Conservation (phyloP, 1,140 invertebrate species). For the Tetragnatha versicolor region DNA sequence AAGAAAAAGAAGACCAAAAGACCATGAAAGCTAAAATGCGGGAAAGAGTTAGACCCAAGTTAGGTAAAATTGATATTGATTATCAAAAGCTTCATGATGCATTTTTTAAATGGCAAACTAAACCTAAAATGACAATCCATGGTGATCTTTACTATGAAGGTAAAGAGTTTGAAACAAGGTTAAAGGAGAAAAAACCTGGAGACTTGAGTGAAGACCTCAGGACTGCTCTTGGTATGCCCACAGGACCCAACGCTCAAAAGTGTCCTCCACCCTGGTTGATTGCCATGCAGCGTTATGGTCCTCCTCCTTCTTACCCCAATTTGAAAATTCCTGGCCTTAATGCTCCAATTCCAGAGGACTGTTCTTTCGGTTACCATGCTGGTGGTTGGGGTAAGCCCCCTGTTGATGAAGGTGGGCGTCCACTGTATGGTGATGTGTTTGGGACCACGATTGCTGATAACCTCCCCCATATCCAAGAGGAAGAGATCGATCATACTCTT, state of each 20-base stretch:
- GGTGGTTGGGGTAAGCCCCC: slow-evolving; percentile 99
- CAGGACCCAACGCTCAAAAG: slow-evolving; percentile 76
- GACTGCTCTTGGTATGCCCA: slow-evolving; percentile 97
- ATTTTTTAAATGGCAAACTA: slow-evolving; percentile 99
- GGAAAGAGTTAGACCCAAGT: slow-evolving; percentile 93
- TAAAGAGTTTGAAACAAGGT: slow-evolving; percentile 98
- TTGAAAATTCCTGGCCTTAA: slow-evolving; percentile 95
- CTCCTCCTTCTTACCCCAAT: slow-evolving; percentile 98
- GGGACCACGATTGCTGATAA: slow-evolving; percentile 67
- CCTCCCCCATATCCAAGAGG: slow-evolving; percentile 71
- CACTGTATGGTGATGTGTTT: slow-evolving; percentile 99
- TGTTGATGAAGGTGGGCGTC: slow-evolving; percentile 96
- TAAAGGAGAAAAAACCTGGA: slow-evolving; percentile 99
- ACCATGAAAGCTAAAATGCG: slow-evolving; percentile 98
- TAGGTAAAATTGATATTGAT: slow-evolving; percentile 99
- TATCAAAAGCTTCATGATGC: slow-evolving; percentile 99
- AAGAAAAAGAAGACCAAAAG: slow-evolving; percentile 97
- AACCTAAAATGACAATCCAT: slow-evolving; percentile 98
- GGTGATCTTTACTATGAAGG: slow-evolving; percentile 99
- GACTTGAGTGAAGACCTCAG: slow-evolving; percentile 94
- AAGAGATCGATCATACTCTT: slow-evolving; percentile 87
- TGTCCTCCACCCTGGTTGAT: slow-evolving; percentile 99
- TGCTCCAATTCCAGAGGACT: slow-evolving; percentile 93
- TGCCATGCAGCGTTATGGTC: slow-evolving; percentile 99
- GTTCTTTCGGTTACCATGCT: slow-evolving; percentile 98